Base-by-base conservation (phyloP, 2,797 vertebrate species). In the Helicolenus hilgendorfi region DNA sequence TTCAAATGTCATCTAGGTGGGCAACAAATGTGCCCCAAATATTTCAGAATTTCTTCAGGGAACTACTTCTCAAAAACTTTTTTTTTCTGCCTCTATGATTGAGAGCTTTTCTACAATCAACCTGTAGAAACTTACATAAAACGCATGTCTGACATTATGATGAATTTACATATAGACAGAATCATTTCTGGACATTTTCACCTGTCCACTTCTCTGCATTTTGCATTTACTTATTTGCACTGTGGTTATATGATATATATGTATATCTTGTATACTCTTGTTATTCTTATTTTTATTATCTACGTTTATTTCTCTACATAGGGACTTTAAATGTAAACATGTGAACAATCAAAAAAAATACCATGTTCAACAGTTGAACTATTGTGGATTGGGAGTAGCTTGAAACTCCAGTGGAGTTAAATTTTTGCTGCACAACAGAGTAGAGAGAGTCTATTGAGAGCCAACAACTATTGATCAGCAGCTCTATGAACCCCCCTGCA, bases 381-480 rank as follows among this genome's bases (percentile, higher is more conserved):
- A 11, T 7, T 20, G 56, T 3, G 0, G 11, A 58, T 13, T n/a
- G 7, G 15, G 10, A 29, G 3, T 20, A 15, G 27, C 7, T 73
- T 36, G 3, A 24, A 49, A 45, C 22, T 31, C 27, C 8, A 56
- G 5, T 20, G 18, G 4, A 18, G 15, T 35, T 56, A 45, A 1
- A 60, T 29, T 1, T 58, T 62, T 74, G 4, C 7, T 60, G 5
- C 31, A 55, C 4, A 45, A 22, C 29, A 11, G 55, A 68, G 59
- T 9, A 13, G 10, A 72, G 6, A 55, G 49, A 55, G 53, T 58
- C 20, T 13, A 49, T 14, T 5, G 11, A 65, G 62, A 62, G 33
- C 45, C 10, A 49, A 63, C 27, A 72, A 15, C 68, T 79, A 76
- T 81, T 26, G 64, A 84, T 75, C 56, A 41, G 33, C 5, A 53